phyloP scores from a whole-genome alignment of 2,113 vertebrate species.

The Larimichthys crocea region DNA sequence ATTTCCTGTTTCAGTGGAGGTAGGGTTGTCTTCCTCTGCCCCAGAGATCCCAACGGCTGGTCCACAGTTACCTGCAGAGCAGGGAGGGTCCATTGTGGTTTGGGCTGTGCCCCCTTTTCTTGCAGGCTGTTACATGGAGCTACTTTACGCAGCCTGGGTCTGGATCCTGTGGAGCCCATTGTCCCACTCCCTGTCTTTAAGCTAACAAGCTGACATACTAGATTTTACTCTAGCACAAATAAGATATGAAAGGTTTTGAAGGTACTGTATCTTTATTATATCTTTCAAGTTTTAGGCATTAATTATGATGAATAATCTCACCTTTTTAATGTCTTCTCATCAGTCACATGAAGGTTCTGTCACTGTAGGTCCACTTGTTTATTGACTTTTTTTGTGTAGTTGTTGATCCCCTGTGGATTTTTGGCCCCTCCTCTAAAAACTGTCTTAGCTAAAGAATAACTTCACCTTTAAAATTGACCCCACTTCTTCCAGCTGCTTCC shows the following conservation, averaged over 20 bases:
- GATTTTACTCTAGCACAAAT: neutral
- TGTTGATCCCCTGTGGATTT: neutral
- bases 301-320: constrained; percentile 5
- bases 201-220: neutral
- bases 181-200: neutral
- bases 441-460: constrained; percentile 30
- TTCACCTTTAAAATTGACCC: neutral
- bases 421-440: neutral
- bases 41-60: constrained; percentile 49
- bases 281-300: neutral
- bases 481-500: neutral
- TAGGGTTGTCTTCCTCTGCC: constrained; percentile 49
- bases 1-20: constrained; percentile 72
- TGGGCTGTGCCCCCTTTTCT: constrained; percentile 21
- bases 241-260: neutral
- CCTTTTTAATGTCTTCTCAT: constrained; percentile 13
- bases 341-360: neutral
- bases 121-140: constrained; percentile 59
- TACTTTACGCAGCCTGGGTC: constrained; percentile 71
- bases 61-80: constrained; percentile 35
- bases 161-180: constrained; percentile 79
- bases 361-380: neutral
- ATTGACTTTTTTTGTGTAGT: neutral
- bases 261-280: neutral
- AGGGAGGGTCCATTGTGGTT: constrained; percentile 67